Percentiles rank a stretch among this genome's conserved stretches.
Conservation (phyloP, 2,888 invertebrate species). For the Lasioglossum marginatum region DNA sequence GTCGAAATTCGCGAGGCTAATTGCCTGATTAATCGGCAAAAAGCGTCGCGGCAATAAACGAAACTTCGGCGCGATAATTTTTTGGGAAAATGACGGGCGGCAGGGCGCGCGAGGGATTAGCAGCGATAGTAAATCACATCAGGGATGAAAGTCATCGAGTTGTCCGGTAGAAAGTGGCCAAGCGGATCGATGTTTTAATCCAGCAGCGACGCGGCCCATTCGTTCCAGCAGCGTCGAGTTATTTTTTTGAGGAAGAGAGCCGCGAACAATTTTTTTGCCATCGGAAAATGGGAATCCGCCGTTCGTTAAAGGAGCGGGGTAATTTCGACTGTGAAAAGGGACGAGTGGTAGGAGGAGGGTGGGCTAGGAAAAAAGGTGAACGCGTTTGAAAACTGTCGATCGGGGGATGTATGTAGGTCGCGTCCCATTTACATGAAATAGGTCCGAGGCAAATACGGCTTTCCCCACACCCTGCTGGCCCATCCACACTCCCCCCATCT, state of each 20-base stretch:
- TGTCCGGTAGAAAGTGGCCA: not conserved
- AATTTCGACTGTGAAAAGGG: conserved; percentile 25
- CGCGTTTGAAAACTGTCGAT: conserved; percentile 25
- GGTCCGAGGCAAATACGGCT: conserved; percentile 6
- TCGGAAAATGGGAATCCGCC: conserved; percentile 22
- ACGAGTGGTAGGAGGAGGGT: not conserved
- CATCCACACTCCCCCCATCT: conserved; percentile 34
- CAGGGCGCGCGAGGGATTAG: not conserved
- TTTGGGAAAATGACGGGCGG: not conserved
- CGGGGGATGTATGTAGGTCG: conserved; percentile 45
- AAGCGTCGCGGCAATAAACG: not conserved
- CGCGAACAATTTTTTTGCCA: conserved; percentile 20
- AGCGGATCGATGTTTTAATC: conserved; percentile 1
- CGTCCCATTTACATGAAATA: conserved; percentile 31
- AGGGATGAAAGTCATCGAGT: not conserved
- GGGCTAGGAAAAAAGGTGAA: not conserved
- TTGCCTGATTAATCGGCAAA: not conserved
- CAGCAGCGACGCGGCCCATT: not conserved
- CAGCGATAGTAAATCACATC: not conserved
- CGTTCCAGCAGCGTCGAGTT: not conserved
- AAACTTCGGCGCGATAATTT: not conserved
- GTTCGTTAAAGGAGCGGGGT: conserved; percentile 33
- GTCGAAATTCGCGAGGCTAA: not conserved
- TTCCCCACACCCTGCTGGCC: not conserved
- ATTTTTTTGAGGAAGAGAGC: not conserved